phyloP scores from a whole-genome alignment of 2,888 invertebrate species.

The Pimpla rufipes region DNA sequence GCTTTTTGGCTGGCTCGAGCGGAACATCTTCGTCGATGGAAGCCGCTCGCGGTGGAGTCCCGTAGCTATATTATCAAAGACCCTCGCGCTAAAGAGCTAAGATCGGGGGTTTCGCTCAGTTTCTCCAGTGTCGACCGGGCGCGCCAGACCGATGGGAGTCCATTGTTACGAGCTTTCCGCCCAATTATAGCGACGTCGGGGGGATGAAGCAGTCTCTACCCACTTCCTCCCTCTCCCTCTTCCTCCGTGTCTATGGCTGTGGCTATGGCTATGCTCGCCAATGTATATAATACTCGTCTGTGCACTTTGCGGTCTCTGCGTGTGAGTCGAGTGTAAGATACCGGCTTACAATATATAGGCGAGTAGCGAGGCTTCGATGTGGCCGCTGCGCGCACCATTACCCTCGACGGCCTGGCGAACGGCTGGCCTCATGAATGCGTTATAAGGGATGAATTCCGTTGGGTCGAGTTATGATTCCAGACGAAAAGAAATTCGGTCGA shows the following conservation, averaged over 20 bases:
- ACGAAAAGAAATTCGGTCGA: constrained; percentile 59
- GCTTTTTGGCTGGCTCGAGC: constrained; percentile 12
- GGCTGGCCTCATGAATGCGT: constrained; percentile 68
- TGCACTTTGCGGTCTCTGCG: not conserved
- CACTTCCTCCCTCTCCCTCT: too few relatives aligned
- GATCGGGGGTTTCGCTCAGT: constrained; percentile 26
- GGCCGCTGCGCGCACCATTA: constrained; percentile 61
- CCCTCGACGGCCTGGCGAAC: constrained; percentile 63
- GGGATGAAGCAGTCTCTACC: constrained; percentile 39
- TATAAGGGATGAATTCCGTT: constrained; percentile 69
- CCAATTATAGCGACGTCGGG: constrained; percentile 72
- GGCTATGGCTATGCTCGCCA: too few relatives aligned
- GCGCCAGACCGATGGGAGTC: constrained; percentile 68
- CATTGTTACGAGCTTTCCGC: constrained; percentile 73
- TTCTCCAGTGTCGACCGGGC: constrained; percentile 34
- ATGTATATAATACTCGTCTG: not conserved
- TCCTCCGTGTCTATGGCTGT: not conserved
- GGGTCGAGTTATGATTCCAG: constrained; percentile 67
- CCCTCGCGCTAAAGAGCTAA: constrained; percentile 24
- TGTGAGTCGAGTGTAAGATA: not conserved
- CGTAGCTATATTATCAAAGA: not conserved
- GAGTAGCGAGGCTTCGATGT: not conserved
- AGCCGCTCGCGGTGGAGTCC: not conserved
- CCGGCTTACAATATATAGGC: not conserved
- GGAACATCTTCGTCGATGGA: constrained; percentile 24